Evolutionary conservation across 2,113 vertebrate species (phyloP).

Genomic region (Syngnathus scovelli): DNA sequence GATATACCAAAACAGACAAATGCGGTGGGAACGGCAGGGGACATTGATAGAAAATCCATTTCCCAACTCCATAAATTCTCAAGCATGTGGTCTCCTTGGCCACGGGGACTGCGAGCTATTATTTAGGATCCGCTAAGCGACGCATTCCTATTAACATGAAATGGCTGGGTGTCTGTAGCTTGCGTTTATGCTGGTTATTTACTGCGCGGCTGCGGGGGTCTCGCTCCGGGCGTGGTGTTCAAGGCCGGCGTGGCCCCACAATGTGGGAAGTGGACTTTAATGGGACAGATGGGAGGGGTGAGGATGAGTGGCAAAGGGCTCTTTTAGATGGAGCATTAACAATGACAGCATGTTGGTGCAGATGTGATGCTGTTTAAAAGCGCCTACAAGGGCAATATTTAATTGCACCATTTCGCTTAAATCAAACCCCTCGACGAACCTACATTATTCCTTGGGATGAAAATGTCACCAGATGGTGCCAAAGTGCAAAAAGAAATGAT

Average conservation of each 20-base stretch:
- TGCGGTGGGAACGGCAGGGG: constrained; percentile 37
- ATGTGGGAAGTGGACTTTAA: neutral
- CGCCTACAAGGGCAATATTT: too few relatives aligned
- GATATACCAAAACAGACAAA: constrained; percentile 41
- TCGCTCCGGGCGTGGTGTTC: constrained; percentile 33
- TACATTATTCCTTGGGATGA: too few relatives aligned
- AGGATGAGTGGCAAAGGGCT: neutral
- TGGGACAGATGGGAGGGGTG: neutral
- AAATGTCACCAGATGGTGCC: too few relatives aligned
- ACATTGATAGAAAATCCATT: constrained; percentile 63
- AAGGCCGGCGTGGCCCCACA: constrained; percentile 28
- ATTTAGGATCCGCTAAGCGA: constrained; percentile 70
- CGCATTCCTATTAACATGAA: constrained; percentile 68
- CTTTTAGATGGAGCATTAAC: neutral
- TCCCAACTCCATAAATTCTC: constrained; percentile 66
- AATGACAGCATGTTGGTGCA: neutral
- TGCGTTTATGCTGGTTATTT: constrained; percentile 70
- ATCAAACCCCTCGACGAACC: too few relatives aligned
- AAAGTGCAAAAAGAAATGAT: too few relatives aligned
- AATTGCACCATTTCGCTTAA: too few relatives aligned
- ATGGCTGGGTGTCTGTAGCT: constrained; percentile 55
- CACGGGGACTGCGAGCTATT: constrained; percentile 54
- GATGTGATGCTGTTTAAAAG: neutral
- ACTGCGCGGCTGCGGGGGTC: constrained; percentile 43
- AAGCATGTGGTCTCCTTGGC: constrained; percentile 45